Percentiles rank a stretch among this genome's conserved stretches.
These are phyloP conservation scores for Cancer borealis DNA, from an alignment of 2,888 invertebrate species.

Conservation along the genomic window DNA sequence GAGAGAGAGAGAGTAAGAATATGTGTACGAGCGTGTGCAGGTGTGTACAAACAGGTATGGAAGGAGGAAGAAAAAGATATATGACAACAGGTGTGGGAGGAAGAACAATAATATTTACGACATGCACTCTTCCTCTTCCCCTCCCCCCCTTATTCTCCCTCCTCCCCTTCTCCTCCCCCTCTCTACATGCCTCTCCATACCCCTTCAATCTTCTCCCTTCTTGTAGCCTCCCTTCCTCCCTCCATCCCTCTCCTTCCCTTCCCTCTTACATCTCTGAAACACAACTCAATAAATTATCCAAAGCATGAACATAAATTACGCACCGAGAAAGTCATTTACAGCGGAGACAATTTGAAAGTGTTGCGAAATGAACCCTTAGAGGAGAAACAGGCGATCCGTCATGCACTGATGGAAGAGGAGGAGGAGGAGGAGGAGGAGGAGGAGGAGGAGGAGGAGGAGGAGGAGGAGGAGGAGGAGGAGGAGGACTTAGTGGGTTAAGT, in stretches of 20 bases:
- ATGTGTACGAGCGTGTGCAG: no score
- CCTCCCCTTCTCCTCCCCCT: no score
- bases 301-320: neutral
- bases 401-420: constrained; percentile 5
- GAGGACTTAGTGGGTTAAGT: neutral
- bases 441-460: neutral
- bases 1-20: no score
- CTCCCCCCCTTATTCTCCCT: no score
- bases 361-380: neutral
- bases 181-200: neutral
- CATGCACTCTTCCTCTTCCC: neutral
- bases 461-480: neutral
- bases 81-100: neutral
- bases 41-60: no score
- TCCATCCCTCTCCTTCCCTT: neutral
- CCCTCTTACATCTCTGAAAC: neutral
- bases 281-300: neutral
- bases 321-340: constrained; percentile 3
- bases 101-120: constrained; percentile 5
- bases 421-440: neutral
- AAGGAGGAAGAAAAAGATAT: no score
- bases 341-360: constrained; percentile 21
- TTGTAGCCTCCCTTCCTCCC: neutral
- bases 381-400: neutral
- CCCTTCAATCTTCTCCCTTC: neutral